These are phyloP conservation scores for Orthonevra nobilis DNA, from an alignment of 2,888 invertebrate genomes.

Conservation along the genomic window DNA sequence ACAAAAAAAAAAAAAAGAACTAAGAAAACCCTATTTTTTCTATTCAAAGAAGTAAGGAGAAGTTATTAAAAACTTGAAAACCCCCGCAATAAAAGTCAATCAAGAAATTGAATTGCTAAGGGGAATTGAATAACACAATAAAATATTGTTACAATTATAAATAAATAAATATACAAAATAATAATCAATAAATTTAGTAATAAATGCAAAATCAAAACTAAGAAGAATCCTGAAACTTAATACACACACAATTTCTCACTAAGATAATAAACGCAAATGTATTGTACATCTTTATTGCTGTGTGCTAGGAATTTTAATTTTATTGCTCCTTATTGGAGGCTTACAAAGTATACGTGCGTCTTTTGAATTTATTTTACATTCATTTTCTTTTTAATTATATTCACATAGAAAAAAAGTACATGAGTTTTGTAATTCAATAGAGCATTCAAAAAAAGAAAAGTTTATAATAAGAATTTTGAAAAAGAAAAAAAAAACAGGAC, in stretches of 20 bases:
- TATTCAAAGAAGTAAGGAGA: constrained; percentile 18
- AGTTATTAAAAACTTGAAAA: too few species aligned
- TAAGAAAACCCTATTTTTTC: constrained; percentile 47
- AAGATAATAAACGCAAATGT: too few species aligned
- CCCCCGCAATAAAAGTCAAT: too few species aligned
- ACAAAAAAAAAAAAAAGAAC: constrained; percentile 10
- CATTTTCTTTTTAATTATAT: neutral
- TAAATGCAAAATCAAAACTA: constrained; percentile 40
- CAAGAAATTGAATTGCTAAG: too few species aligned
- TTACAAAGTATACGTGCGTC: constrained; percentile 7
- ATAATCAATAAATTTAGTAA: constrained; percentile 56
- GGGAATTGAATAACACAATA: too few species aligned
- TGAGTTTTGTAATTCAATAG: too few species aligned
- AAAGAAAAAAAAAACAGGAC: too few species aligned
- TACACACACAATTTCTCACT: constrained; percentile 11
- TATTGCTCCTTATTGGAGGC: constrained; percentile 41
- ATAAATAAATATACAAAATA: constrained; percentile 32
- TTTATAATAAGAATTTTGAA: too few species aligned
- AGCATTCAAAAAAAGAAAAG: too few species aligned
- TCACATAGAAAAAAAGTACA: too few species aligned
- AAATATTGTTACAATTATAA: constrained; percentile 48
- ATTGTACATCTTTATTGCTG: too few species aligned
- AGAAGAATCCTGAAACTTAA: neutral
- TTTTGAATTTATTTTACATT: neutral
- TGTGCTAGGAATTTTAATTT: too few species aligned